These are phyloP conservation scores for Phrynocephalus versicolor DNA, from an alignment of 2,113 vertebrate species.

Conservation along the genomic window DNA sequence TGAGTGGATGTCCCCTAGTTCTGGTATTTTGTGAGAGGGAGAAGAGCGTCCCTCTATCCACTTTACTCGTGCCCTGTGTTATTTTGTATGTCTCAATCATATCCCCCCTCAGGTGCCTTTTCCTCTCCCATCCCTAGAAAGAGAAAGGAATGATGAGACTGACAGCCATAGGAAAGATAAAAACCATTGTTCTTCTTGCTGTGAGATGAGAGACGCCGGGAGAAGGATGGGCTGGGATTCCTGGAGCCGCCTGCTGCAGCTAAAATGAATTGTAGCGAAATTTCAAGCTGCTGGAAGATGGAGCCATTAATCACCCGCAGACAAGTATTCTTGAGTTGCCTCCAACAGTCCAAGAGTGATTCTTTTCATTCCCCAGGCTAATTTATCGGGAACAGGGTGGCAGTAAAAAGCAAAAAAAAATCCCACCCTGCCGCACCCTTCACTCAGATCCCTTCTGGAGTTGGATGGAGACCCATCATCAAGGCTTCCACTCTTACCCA, in stretches of 20 bases:
- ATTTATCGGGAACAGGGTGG: not conserved
- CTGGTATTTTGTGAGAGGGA: no score
- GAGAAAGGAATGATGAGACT: not conserved
- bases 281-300: not conserved
- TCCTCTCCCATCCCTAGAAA: not conserved
- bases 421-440: not conserved
- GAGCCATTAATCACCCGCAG: conserved; percentile 23
- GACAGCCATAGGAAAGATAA: not conserved
- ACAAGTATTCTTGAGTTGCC: conserved; percentile 13
- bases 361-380: conserved; percentile 16
- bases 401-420: not conserved
- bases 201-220: not conserved
- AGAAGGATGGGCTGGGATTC: conserved; percentile 19
- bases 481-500: no score
- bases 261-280: not conserved
- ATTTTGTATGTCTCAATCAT: no score
- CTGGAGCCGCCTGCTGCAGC: not conserved
- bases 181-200: not conserved
- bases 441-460: conserved; percentile 26
- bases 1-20: no score
- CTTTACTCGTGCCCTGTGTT: no score
- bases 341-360: not conserved
- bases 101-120: no score
- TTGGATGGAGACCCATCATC: conserved; percentile 7
- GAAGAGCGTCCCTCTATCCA: no score